phyloP scores from a whole-genome alignment of 1,140 invertebrate species.

The Chlorops oryzae region DNA sequence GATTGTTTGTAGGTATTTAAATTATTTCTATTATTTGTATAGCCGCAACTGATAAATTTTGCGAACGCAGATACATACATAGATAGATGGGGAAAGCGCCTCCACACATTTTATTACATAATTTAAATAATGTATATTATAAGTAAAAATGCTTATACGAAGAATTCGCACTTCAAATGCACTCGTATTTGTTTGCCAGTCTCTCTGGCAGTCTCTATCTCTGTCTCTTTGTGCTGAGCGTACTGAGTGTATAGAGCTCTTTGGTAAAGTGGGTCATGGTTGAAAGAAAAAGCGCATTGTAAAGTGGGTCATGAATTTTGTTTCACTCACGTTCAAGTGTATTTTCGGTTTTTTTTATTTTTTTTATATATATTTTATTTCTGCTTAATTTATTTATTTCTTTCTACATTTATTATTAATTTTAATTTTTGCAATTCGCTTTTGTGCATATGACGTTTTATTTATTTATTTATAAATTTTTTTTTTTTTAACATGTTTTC shows the following conservation, averaged over 20 bases:
- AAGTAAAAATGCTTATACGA: background rate
- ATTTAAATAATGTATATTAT: background rate
- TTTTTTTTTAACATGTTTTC: too few species aligned
- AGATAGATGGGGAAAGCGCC: too few species aligned
- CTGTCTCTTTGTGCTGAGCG: background rate
- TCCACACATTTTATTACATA: background rate
- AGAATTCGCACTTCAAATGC: background rate
- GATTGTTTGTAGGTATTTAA: too few species aligned
- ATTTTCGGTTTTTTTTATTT: slow-evolving; percentile 3
- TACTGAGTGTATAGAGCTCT: background rate
- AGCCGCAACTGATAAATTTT: too few species aligned
- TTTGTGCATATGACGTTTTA: too few species aligned
- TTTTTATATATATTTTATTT: too few species aligned
- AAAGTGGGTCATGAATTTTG: slow-evolving; percentile 16
- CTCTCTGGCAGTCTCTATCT: background rate
- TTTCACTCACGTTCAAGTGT: slow-evolving; percentile 15
- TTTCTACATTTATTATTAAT: too few species aligned
- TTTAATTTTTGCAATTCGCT: too few species aligned
- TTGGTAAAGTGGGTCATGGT: slow-evolving; percentile 13
- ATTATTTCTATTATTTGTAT: too few species aligned
- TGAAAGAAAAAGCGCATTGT: slow-evolving; percentile 16
- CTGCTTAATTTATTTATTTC: too few species aligned
- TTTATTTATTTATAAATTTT: too few species aligned
- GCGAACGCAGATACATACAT: too few species aligned
- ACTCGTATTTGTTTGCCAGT: background rate